phyloP scores from a whole-genome alignment of 1,140 invertebrate genomes.

The Drosophila equinoxialis region DNA sequence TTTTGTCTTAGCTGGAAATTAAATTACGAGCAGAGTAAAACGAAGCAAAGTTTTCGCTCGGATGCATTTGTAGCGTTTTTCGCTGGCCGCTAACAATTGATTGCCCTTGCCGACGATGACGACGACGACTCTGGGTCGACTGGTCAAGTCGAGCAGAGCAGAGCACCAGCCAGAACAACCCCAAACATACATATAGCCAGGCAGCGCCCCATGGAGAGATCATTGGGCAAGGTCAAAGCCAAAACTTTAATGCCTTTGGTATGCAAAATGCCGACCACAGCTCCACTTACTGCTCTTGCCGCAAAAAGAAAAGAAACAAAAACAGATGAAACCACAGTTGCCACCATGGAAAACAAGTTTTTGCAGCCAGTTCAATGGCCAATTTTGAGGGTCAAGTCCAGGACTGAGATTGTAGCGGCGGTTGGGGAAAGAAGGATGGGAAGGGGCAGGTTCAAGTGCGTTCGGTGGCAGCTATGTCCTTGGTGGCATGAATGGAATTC shows the following conservation, averaged over 20 bases:
- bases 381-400: slow-evolving; percentile 60
- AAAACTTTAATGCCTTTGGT: slow-evolving; percentile 62
- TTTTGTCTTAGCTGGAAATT: slow-evolving; percentile 54
- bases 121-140: slow-evolving; percentile 21
- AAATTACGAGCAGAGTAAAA: slow-evolving; percentile 56
- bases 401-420: background rate
- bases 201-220: slow-evolving; percentile 64
- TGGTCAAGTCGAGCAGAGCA: slow-evolving; percentile 72
- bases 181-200: slow-evolving; percentile 11
- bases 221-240: slow-evolving; percentile 67
- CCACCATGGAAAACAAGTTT: slow-evolving; percentile 63
- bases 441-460: slow-evolving; percentile 65
- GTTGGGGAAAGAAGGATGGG: background rate
- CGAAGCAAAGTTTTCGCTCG: slow-evolving; percentile 40
- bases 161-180: slow-evolving; percentile 34
- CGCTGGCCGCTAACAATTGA: slow-evolving; percentile 58
- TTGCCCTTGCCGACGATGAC: slow-evolving; percentile 61
- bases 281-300: slow-evolving; percentile 16
- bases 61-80: slow-evolving; percentile 67
- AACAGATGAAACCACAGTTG: slow-evolving; percentile 22
- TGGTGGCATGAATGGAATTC: slow-evolving; percentile 62
- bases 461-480: slow-evolving; percentile 51
- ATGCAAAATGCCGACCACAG: slow-evolving; percentile 60
- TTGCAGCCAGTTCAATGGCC: slow-evolving; percentile 74
- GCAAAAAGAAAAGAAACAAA: slow-evolving; percentile 43